A percentile compares a stretch with the other conserved stretches of the same genome.
These are phyloP conservation scores for Salpingus planirostris DNA, from an alignment of 2,888 invertebrate genomes.

Conservation along the genomic window DNA sequence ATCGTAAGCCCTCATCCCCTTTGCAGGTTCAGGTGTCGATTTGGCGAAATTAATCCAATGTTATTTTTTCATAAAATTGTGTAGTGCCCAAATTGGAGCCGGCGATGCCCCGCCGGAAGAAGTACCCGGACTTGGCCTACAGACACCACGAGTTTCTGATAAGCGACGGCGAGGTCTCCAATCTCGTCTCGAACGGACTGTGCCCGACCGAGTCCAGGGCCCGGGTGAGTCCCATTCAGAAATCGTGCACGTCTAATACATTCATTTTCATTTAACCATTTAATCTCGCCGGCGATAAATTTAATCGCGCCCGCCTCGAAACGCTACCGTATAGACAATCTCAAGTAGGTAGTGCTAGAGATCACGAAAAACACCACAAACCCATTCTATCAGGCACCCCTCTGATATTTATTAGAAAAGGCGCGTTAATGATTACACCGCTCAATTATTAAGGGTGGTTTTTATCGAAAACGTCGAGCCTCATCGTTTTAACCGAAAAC, in stretches of 20 bases:
- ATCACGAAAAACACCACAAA: too few relatives aligned
- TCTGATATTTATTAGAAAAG: too few relatives aligned
- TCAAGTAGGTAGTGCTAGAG: too few relatives aligned
- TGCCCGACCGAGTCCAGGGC: constrained; percentile 53
- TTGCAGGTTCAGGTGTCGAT: not conserved
- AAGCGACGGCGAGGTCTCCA: constrained; percentile 50
- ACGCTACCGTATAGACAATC: too few relatives aligned
- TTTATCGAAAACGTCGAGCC: too few relatives aligned
- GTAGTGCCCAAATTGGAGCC: constrained; percentile 60
- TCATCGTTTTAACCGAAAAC: too few relatives aligned
- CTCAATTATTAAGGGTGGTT: too few relatives aligned
- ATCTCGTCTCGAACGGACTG: constrained; percentile 45
- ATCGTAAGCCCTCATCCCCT: constrained; percentile 12
- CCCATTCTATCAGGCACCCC: too few relatives aligned
- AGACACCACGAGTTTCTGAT: constrained; percentile 73
- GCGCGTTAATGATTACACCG: too few relatives aligned
- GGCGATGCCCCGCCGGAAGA: constrained; percentile 78
- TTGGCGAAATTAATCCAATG: not conserved
- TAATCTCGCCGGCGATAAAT: too few relatives aligned
- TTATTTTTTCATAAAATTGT: constrained; percentile 1
- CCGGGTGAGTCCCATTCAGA: constrained; percentile 45
- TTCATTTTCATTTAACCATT: constrained; percentile 6
- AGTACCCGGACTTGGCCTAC: constrained; percentile 82
- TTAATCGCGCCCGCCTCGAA: too few relatives aligned
- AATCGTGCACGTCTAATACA: constrained; percentile 14